A percentile compares a stretch with the other conserved stretches of the same genome.
phyloP scores from a whole-genome alignment of 2,888 invertebrate species.

The Ecliptopera silaceata region DNA sequence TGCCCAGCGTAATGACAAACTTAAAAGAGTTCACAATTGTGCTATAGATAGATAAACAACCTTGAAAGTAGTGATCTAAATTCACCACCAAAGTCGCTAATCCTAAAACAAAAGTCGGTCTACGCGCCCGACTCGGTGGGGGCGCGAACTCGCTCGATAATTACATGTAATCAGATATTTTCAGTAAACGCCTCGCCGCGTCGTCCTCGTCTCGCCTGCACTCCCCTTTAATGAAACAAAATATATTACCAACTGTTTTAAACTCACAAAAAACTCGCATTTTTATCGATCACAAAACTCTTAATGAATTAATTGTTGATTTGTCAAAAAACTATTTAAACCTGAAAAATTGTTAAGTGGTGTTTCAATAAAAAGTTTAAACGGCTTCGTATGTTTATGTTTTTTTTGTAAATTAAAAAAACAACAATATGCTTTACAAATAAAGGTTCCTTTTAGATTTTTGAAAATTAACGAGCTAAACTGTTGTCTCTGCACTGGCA shows the following conservation, averaged over 20 bases:
- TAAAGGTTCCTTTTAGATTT: too few relatives aligned
- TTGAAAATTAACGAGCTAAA: too few relatives aligned
- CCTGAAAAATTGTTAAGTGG: too few relatives aligned
- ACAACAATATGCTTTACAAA: too few relatives aligned
- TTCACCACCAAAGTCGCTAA: background rate
- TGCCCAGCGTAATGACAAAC: too few relatives aligned
- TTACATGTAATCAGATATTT: slow-evolving; percentile 83
- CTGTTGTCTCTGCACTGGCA: too few relatives aligned
- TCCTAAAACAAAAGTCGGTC: slow-evolving; percentile 27
- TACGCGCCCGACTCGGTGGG: slow-evolving; percentile 25
- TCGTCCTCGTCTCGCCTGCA: slow-evolving; percentile 60
- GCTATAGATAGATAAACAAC: background rate
- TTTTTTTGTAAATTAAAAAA: too few relatives aligned
- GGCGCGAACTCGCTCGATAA: slow-evolving; percentile 65
- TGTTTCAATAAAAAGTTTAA: too few relatives aligned
- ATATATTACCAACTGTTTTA: slow-evolving; percentile 45
- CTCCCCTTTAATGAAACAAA: slow-evolving; percentile 71
- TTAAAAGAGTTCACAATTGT: too few relatives aligned
- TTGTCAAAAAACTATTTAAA: background rate
- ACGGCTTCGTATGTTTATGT: too few relatives aligned
- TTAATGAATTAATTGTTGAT: too few relatives aligned
- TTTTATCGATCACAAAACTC: slow-evolving; percentile 2
- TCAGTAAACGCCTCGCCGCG: slow-evolving; percentile 67
- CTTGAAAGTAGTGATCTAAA: background rate
- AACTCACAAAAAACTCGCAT: slow-evolving; percentile 21